Conservation (phyloP, 2,113 vertebrate species). For the Hoplias malabaricus region DNA sequence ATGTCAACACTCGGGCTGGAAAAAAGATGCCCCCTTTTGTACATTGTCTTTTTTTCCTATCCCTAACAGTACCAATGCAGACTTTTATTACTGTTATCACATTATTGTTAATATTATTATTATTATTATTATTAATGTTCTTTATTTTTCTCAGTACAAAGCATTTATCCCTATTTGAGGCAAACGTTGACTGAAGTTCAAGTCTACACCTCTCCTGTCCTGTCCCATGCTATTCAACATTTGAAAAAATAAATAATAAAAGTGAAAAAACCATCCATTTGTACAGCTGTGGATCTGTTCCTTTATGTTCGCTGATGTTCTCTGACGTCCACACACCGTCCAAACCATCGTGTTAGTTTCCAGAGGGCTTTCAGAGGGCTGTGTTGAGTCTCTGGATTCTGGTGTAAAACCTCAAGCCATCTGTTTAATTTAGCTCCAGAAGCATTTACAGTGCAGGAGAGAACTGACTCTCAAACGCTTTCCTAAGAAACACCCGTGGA, state of each 20-base stretch:
- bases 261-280: slow-evolving; percentile 47
- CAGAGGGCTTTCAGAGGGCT: neutral
- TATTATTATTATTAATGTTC: slow-evolving; percentile 68
- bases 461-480: too few relatives aligned
- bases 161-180: slow-evolving; percentile 81
- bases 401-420: neutral
- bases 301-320: neutral
- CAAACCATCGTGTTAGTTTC: neutral
- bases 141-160: slow-evolving; percentile 73
- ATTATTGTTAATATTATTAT: slow-evolving; percentile 53
- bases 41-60: slow-evolving; percentile 84
- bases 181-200: slow-evolving; percentile 83
- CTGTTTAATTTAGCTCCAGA: too few relatives aligned
- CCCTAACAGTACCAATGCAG: slow-evolving; percentile 86
- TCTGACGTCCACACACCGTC: neutral
- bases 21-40: slow-evolving; percentile 91
- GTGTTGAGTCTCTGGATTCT: neutral
- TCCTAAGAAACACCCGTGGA: too few relatives aligned
- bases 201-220: slow-evolving; percentile 87
- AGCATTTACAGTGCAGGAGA: too few relatives aligned
- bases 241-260: slow-evolving; percentile 81
- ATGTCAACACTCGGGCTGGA: slow-evolving; percentile 84
- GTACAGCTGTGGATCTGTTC: neutral
- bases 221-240: slow-evolving; percentile 93
- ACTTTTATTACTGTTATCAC: slow-evolving; percentile 73